Evolutionary conservation across 2,113 vertebrate species (phyloP).

Genomic region (Rhea americana): DNA sequence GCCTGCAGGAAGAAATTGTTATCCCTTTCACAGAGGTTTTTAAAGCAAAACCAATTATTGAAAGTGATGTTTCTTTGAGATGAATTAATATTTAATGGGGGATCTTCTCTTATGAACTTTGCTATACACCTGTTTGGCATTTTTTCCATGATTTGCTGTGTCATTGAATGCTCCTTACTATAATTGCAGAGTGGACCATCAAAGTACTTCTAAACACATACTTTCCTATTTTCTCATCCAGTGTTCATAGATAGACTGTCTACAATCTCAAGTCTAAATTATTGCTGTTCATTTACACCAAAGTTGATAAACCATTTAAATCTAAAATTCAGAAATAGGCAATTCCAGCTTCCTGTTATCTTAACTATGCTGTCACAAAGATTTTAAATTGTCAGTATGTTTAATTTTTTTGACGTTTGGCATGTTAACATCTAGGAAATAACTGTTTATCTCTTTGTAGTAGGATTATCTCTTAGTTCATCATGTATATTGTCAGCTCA

Average conservation of each 20-base stretch:
- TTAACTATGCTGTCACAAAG: background rate
- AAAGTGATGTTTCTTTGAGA: background rate
- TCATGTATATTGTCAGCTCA: too few relatives aligned
- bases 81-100: background rate
- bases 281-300: background rate
- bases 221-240: background rate
- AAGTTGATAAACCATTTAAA: background rate
- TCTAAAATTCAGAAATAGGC: background rate
- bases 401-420: background rate
- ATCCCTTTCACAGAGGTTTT: background rate
- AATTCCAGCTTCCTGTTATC: background rate
- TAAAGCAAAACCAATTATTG: background rate
- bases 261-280: background rate
- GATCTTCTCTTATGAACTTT: background rate
- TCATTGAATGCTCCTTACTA: background rate
- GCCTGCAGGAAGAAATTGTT: background rate
- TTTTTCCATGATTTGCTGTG: background rate
- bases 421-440: background rate
- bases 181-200: background rate
- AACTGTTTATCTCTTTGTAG: background rate
- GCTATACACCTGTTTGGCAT: background rate
- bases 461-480: background rate
- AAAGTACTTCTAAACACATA: background rate
- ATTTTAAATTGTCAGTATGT: background rate
- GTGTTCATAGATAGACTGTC: background rate